Evolutionary conservation across 2,113 vertebrate species (phyloP).

Genomic region (Oceanodroma tethys): DNA sequence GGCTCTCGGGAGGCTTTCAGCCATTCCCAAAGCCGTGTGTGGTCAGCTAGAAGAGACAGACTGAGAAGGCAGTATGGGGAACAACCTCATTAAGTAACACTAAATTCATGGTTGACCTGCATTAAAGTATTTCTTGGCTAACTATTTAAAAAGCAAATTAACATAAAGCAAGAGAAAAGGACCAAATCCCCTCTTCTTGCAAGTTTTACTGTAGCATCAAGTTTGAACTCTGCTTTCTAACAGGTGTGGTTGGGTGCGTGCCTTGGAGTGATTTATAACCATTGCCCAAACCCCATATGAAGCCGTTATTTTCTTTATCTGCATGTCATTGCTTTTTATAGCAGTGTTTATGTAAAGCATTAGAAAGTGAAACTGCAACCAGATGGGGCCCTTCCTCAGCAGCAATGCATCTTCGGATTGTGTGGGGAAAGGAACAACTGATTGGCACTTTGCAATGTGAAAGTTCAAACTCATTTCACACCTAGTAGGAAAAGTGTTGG

Average conservation of each 20-base stretch:
- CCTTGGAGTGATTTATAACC: not conserved
- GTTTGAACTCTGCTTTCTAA: not conserved
- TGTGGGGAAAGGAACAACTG: not conserved
- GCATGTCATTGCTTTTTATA: constrained; percentile 21
- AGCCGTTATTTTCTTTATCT: constrained; percentile 23
- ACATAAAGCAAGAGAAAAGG: not conserved
- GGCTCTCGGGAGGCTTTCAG: not conserved
- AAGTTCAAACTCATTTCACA: not conserved
- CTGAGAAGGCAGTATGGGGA: not conserved
- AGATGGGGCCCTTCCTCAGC: constrained; percentile 11
- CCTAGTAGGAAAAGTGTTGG: not conserved
- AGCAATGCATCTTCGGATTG: not conserved
- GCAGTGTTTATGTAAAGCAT: constrained; percentile 32
- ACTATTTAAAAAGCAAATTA: not conserved
- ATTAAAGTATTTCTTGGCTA: not conserved
- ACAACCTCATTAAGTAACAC: not conserved
- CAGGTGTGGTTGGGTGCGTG: not conserved
- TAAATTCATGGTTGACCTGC: not conserved
- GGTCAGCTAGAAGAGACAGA: not conserved
- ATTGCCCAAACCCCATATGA: not conserved
- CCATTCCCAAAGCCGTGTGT: not conserved
- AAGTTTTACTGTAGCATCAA: not conserved
- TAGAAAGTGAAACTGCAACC: constrained; percentile 9
- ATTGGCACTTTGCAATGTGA: not conserved
- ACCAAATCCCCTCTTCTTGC: not conserved